Conservation (phyloP, 2,888 invertebrate genomes). For the Leuctra nigra region DNA sequence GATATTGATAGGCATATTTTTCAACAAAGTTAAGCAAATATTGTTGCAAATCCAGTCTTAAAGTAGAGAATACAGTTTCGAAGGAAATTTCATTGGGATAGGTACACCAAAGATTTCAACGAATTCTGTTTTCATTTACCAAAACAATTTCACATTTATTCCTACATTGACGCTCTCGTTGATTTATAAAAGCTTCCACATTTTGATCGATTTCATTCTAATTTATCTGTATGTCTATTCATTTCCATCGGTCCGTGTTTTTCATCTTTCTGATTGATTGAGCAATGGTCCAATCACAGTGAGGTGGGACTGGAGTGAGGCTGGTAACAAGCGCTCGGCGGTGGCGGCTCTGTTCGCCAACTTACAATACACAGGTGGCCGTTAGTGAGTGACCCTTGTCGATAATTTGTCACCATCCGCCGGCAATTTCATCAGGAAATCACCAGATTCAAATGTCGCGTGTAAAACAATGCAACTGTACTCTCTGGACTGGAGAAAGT, state of each 20-base stretch:
- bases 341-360: too few species aligned
- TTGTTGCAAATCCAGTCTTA: too few species aligned
- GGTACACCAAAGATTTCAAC: too few species aligned
- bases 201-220: too few species aligned
- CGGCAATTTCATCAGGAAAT: not conserved
- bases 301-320: not conserved
- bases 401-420: constrained; percentile 2
- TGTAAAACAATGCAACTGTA: constrained; percentile 2
- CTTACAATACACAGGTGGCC: constrained; percentile 11
- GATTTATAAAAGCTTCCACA: too few species aligned
- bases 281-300: not conserved
- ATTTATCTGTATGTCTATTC: not conserved
- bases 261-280: not conserved
- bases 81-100: too few species aligned
- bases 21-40: too few species aligned
- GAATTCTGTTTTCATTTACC: too few species aligned
- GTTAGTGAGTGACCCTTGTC: not conserved
- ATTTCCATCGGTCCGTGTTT: not conserved
- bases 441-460: not conserved
- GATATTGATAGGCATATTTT: too few species aligned
- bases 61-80: too few species aligned
- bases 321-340: not conserved
- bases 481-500: not conserved
- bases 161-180: too few species aligned
- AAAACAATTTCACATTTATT: too few species aligned